Base-by-base conservation (phyloP, 2,888 invertebrate genomes). In the Cosmorhoe ocellata region DNA sequence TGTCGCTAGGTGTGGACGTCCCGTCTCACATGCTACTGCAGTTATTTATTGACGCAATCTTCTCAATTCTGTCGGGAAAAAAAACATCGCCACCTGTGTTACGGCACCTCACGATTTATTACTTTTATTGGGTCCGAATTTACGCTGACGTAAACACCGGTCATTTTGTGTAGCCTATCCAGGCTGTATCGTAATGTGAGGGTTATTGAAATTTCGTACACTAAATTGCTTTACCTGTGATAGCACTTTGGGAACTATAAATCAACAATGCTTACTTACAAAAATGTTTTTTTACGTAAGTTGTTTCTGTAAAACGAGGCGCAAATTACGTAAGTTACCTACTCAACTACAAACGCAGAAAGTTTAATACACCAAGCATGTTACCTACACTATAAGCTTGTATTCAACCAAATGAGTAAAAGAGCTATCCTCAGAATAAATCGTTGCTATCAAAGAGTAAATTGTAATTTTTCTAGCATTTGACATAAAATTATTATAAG, bases 11-110 rank as follows among this genome's bases (percentile, higher is more conserved):
- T 72, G 71, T 66, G 74, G 80, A 82, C 78, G 70, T 79, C 71
- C 64, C 61, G 61, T 72, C 67, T 76, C 73, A 71, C 76, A 72
- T 68, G 71, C 69, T 71, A 64, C 67, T 72, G 66, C 61, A 69
- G 79, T 84, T 83, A 88, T 89, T 88, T 88, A 88, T 86, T 69
- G 84, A 59, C 64, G 76, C 83, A 88, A 89, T 89, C 77, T 87
- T 79, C 76, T 69, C 74, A 76, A 71, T 69, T 67, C 68, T 73
- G 63, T 56, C 60, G 63, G 64, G 64, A 72, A 77, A 79, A 18
- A 36, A 81, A 75, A 74, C 71, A 69, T 74, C 65, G 64, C 68
- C 78, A 79, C 81, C 81, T 81, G 72, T 76, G 72, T 73, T 65
- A 71, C 68, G 68, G 67, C 67, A 65, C 61, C 67, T 62, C 63